Percentiles rank a stretch among this genome's conserved stretches.
Evolutionary conservation across 2,888 invertebrate species (phyloP).

Genomic region (Thysanoteuthis rhombus): DNA sequence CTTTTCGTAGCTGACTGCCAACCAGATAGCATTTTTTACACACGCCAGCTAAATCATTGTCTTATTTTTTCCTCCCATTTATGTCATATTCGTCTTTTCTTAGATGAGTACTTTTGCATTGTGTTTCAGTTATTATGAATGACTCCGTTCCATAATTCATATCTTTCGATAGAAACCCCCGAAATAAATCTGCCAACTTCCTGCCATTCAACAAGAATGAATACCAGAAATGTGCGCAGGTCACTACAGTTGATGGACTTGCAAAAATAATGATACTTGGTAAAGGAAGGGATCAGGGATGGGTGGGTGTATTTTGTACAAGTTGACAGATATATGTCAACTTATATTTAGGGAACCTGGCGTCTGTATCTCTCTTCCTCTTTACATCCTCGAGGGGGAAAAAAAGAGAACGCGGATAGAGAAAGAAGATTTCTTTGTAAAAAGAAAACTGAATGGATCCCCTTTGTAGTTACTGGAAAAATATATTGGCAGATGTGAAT

Average conservation of each 20-base stretch:
- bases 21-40: background rate
- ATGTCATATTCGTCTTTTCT: background rate
- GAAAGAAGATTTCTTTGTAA: background rate
- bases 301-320: background rate
- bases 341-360: background rate
- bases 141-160: background rate
- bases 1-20: background rate
- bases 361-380: background rate
- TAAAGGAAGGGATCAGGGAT: background rate
- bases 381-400: background rate
- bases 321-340: background rate
- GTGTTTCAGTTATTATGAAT: background rate
- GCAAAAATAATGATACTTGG: background rate
- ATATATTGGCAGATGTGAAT: conserved; percentile 29
- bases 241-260: background rate
- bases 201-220: background rate
- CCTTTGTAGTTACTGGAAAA: background rate
- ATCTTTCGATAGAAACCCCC: background rate
- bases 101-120: background rate
- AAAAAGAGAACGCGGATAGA: background rate
- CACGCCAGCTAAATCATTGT: background rate
- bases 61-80: background rate
- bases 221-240: background rate
- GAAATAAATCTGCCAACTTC: background rate
- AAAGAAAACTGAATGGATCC: background rate